phyloP scores from a whole-genome alignment of 2,113 vertebrate genomes.

The Electrona antarctica region DNA sequence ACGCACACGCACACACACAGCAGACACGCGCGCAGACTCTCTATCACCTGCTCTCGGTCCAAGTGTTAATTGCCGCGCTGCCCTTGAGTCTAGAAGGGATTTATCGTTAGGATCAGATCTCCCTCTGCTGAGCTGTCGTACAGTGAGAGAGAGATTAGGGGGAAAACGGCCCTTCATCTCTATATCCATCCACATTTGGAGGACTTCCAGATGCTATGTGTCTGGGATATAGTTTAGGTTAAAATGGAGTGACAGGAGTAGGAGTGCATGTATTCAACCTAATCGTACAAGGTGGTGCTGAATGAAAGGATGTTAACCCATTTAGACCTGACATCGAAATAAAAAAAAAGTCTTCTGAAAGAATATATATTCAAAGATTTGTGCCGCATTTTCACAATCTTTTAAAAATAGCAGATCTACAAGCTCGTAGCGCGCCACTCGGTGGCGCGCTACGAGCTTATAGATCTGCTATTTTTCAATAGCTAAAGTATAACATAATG shows the following conservation, averaged over 20 bases:
- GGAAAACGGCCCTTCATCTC: conserved; percentile 10
- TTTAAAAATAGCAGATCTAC: too few species aligned
- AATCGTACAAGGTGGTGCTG: not conserved
- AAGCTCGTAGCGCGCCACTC: too few species aligned
- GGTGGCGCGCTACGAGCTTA: too few species aligned
- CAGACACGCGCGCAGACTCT: too few species aligned
- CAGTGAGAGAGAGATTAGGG: not conserved
- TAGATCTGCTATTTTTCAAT: too few species aligned
- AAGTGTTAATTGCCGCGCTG: conserved; percentile 41
- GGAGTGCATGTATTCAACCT: not conserved
- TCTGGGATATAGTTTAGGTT: conserved; percentile 19
- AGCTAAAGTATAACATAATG: too few species aligned
- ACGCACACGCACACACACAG: too few species aligned
- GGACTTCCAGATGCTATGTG: conserved; percentile 1
- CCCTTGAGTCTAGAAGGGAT: conserved; percentile 34
- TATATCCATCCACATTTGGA: conserved; percentile 18
- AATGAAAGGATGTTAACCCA: not conserved
- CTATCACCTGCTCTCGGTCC: not conserved
- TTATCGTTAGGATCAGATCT: conserved; percentile 34
- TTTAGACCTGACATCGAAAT: too few species aligned
- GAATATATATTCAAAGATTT: too few species aligned
- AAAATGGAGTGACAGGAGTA: not conserved
- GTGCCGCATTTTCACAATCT: too few species aligned
- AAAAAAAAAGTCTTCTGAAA: too few species aligned
- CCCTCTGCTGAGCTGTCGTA: conserved; percentile 11